Percentiles rank a stretch among this genome's conserved stretches.
Evolutionary conservation across 1,140 invertebrate genomes (phyloP).

Genomic region (Heliconius congener): DNA sequence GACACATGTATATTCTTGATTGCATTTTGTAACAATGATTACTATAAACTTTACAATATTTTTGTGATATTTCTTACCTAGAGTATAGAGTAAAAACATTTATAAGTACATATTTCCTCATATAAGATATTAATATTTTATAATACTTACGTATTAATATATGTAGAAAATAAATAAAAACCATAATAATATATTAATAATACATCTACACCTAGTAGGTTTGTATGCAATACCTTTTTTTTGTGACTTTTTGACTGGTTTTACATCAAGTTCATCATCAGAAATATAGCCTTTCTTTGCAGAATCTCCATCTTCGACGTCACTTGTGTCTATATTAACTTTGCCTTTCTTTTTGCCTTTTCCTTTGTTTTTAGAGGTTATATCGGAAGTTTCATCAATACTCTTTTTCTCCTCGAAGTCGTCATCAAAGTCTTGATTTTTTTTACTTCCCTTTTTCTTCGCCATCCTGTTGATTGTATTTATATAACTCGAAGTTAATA

Average conservation of each 20-base stretch:
- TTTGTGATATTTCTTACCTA: too few relatives aligned
- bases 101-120: too few relatives aligned
- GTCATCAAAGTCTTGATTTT: constrained; percentile 83
- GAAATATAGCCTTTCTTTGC: constrained; percentile 64
- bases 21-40: too few relatives aligned
- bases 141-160: too few relatives aligned
- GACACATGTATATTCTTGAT: too few relatives aligned
- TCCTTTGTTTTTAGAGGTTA: constrained; percentile 81
- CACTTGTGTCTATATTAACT: constrained; percentile 77
- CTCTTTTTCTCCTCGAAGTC: constrained; percentile 81
- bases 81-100: too few relatives aligned
- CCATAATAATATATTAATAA: too few relatives aligned
- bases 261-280: constrained; percentile 78
- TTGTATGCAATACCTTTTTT: constrained; percentile 75
- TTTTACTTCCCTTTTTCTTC: constrained; percentile 84
- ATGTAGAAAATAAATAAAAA: too few relatives aligned
- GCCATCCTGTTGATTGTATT: constrained; percentile 70
- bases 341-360: constrained; percentile 80
- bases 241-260: constrained; percentile 77
- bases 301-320: constrained; percentile 71
- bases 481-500: background rate
- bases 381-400: constrained; percentile 58
- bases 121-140: too few relatives aligned
- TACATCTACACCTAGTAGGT: too few relatives aligned
- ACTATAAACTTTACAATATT: too few relatives aligned